Percentiles rank a stretch among this genome's conserved stretches.
Conservation (phyloP, 2,888 invertebrate species). For the Cordylochernes scorpioides region DNA sequence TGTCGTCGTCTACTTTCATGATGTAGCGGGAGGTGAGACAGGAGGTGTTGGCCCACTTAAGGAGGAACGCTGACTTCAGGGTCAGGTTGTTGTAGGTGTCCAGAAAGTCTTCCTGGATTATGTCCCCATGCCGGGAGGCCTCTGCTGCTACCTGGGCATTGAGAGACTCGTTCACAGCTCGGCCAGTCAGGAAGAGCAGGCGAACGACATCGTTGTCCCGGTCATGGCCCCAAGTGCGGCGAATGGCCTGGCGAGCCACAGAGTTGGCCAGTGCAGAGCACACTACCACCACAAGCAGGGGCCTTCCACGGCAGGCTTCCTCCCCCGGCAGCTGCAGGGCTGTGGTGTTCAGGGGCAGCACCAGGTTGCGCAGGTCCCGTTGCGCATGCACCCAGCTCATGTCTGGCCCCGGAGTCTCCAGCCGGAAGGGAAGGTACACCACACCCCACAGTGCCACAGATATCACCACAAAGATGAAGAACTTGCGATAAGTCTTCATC, state of each 20-base stretch:
- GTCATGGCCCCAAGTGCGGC: constrained; percentile 8
- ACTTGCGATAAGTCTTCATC: too few species aligned
- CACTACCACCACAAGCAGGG: constrained; percentile 7
- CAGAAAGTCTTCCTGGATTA: constrained; percentile 52
- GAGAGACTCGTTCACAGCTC: constrained; percentile 30
- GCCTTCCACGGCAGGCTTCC: too few species aligned
- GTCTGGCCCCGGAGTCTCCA: constrained; percentile 2
- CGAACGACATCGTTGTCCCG: constrained; percentile 20
- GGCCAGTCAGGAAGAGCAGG: constrained; percentile 34
- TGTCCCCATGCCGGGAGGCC: constrained; percentile 37
- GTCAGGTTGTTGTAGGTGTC: constrained; percentile 67
- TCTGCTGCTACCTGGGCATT: constrained; percentile 38
- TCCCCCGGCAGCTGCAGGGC: too few species aligned
- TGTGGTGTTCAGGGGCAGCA: constrained; percentile 8
- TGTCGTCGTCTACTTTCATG: constrained; percentile 13
- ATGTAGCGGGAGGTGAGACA: constrained; percentile 6
- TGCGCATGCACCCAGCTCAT: constrained; percentile 9
- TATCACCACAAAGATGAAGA: too few species aligned
- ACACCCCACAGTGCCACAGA: constrained; percentile 11
- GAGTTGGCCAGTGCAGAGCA: constrained; percentile 11
- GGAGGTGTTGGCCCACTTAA: constrained; percentile 40
- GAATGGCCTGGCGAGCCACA: constrained; percentile 7
- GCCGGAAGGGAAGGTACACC: constrained; percentile 5
- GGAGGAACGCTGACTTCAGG: constrained; percentile 51
- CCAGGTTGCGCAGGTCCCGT: constrained; percentile 4